A percentile compares a stretch with the other conserved stretches of the same genome.
Conservation (phyloP, 2,797 vertebrate genomes). For the Geotria australis region DNA sequence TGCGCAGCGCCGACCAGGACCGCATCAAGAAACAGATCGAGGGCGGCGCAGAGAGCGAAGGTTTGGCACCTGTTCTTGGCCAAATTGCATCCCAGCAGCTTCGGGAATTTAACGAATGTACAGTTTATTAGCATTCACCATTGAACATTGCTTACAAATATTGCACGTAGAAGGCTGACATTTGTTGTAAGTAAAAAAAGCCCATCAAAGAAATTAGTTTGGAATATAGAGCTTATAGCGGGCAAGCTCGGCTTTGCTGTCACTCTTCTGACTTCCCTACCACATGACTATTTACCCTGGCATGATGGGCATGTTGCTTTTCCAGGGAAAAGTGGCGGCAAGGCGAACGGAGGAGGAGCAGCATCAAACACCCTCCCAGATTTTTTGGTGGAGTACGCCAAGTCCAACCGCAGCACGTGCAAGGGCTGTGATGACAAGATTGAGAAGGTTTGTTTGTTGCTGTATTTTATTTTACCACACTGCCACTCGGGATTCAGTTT, state of each 20-base stretch:
- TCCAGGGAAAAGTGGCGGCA: conserved; percentile 28
- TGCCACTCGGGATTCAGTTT: too few species aligned
- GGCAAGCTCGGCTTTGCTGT: conserved; percentile 1
- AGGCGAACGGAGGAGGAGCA: conserved; percentile 16
- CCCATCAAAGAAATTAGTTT: background rate
- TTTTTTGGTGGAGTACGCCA: conserved; percentile 79
- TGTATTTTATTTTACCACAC: background rate
- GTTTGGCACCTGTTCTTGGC: too few species aligned
- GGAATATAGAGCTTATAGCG: background rate
- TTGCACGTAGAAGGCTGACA: too few species aligned
- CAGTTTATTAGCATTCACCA: too few species aligned
- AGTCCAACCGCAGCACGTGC: conserved; percentile 86
- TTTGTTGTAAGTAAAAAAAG: too few species aligned
- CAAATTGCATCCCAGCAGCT: too few species aligned
- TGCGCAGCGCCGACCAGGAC: conserved; percentile 85
- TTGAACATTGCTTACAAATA: too few species aligned
- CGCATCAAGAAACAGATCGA: conserved; percentile 76
- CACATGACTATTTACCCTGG: too few species aligned
- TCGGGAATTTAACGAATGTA: too few species aligned
- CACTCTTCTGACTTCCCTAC: background rate
- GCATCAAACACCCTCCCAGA: conserved; percentile 43
- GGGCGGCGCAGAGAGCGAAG: conserved; percentile 19
- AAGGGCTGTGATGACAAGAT: conserved; percentile 84
- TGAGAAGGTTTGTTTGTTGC: conserved; percentile 33
- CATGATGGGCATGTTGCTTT: background rate